Conservation (phyloP, 2,888 invertebrate species). For the Empis stercorea region DNA sequence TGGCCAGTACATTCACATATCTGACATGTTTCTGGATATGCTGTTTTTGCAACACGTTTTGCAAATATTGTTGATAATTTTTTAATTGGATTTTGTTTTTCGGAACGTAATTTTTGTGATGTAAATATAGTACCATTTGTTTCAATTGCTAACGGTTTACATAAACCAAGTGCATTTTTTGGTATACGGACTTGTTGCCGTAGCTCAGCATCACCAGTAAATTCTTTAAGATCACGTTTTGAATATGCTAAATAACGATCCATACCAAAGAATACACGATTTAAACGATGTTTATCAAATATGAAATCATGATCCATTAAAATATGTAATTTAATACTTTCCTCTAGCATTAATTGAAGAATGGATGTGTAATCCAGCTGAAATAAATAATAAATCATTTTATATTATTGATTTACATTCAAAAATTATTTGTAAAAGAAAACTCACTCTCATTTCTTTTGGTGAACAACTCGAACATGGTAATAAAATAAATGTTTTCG, state of each 20-base stretch:
- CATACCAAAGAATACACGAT: slow-evolving; percentile 65
- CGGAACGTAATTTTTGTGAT: slow-evolving; percentile 43
- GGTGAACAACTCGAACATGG: slow-evolving; percentile 66
- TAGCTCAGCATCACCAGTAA: slow-evolving; percentile 59
- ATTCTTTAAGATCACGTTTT: slow-evolving; percentile 55
- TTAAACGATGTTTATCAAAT: slow-evolving; percentile 55
- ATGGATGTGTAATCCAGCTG: slow-evolving; percentile 72
- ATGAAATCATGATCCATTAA: slow-evolving; percentile 71
- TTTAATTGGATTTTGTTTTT: slow-evolving; percentile 43
- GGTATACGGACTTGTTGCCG: slow-evolving; percentile 61
- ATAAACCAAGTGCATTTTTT: slow-evolving; percentile 58
- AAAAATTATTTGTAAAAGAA: too few relatives aligned
- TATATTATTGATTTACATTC: slow-evolving; percentile 3
- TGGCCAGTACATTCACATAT: slow-evolving; percentile 57
- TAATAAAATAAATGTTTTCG: slow-evolving; percentile 67
- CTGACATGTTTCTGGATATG: slow-evolving; percentile 46
- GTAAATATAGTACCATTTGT: slow-evolving; percentile 64
- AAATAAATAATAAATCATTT: neutral
- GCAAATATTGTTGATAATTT: slow-evolving; percentile 54
- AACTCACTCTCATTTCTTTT: slow-evolving; percentile 50
- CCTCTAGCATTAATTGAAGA: slow-evolving; percentile 68
- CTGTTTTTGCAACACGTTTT: slow-evolving; percentile 50
- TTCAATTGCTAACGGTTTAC: slow-evolving; percentile 69
- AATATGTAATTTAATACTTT: slow-evolving; percentile 67
- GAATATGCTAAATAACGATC: slow-evolving; percentile 67